Evolutionary conservation across 2,888 invertebrate species (phyloP).

Genomic region (Apomyelois bistriatella): DNA sequence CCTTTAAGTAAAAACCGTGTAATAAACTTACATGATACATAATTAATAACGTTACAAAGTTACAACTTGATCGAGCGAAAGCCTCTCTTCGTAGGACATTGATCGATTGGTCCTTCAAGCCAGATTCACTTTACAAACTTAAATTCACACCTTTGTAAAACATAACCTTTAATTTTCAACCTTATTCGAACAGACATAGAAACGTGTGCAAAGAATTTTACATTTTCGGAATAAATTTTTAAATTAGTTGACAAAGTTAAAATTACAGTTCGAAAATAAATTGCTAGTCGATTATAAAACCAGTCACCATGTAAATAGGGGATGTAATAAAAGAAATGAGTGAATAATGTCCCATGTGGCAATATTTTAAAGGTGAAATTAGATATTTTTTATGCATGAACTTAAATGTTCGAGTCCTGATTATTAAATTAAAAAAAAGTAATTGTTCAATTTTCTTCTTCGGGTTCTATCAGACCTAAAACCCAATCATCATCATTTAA

Average conservation of each 20-base stretch:
- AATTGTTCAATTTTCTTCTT: too few relatives aligned
- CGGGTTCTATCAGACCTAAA: too few relatives aligned
- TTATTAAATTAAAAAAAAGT: background rate
- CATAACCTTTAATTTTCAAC: background rate
- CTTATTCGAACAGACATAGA: background rate
- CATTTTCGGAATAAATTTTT: background rate
- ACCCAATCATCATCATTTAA: too few relatives aligned
- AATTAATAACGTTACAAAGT: constrained; percentile 18
- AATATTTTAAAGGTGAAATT: constrained; percentile 1
- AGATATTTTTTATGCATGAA: constrained; percentile 14
- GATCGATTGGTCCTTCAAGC: constrained; percentile 21
- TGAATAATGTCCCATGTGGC: background rate
- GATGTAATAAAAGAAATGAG: constrained; percentile 11
- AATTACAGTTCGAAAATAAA: constrained; percentile 6
- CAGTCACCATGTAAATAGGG: background rate
- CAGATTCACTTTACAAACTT: constrained; percentile 4
- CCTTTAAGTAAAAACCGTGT: constrained; percentile 1
- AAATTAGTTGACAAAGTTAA: constrained; percentile 7
- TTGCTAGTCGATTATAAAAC: constrained; percentile 8
- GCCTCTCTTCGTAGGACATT: constrained; percentile 19
- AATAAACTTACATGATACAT: constrained; percentile 12
- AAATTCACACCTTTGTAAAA: background rate
- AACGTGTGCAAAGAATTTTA: background rate
- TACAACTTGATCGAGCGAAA: constrained; percentile 23
- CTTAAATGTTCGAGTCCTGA: background rate